Evolutionary conservation across 2,888 invertebrate genomes (phyloP).

Genomic region (Theretra japonica): DNA sequence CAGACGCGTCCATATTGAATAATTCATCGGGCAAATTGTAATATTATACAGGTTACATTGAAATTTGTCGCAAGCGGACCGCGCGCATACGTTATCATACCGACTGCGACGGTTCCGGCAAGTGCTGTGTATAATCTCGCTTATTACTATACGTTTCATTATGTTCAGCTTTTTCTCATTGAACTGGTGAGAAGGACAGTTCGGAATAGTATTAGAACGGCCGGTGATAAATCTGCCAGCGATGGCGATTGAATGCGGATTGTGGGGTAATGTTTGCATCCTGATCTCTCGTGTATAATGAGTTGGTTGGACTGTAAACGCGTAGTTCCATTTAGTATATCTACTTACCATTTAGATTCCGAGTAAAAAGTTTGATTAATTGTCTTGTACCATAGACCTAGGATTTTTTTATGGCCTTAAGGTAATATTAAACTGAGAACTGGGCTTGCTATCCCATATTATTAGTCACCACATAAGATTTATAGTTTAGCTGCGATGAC

Average conservation of each 20-base stretch:
- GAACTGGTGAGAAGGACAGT: neutral
- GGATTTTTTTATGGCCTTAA: too few species aligned
- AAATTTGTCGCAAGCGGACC: slow-evolving; percentile 69
- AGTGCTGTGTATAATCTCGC: slow-evolving; percentile 5
- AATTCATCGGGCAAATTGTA: slow-evolving; percentile 79
- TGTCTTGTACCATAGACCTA: too few species aligned
- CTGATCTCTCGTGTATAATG: too few species aligned
- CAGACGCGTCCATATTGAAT: slow-evolving; percentile 68
- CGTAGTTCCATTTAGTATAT: too few species aligned
- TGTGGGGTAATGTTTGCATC: too few species aligned
- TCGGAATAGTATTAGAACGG: neutral
- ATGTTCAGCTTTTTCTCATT: slow-evolving; percentile 11
- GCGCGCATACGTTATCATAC: slow-evolving; percentile 49
- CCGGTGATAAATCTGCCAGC: neutral
- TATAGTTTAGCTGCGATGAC: too few species aligned
- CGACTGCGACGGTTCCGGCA: slow-evolving; percentile 6
- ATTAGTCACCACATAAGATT: too few species aligned
- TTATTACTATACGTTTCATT: slow-evolving; percentile 15
- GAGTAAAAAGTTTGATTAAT: too few species aligned
- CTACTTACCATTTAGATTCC: too few species aligned
- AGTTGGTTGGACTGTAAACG: too few species aligned
- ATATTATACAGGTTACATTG: slow-evolving; percentile 76
- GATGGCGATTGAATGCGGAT: neutral
- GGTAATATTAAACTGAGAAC: too few species aligned
- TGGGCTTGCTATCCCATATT: too few species aligned